Evolutionary conservation across 2,797 vertebrate species (phyloP).

Genomic region (Serranus cabrilla): DNA sequence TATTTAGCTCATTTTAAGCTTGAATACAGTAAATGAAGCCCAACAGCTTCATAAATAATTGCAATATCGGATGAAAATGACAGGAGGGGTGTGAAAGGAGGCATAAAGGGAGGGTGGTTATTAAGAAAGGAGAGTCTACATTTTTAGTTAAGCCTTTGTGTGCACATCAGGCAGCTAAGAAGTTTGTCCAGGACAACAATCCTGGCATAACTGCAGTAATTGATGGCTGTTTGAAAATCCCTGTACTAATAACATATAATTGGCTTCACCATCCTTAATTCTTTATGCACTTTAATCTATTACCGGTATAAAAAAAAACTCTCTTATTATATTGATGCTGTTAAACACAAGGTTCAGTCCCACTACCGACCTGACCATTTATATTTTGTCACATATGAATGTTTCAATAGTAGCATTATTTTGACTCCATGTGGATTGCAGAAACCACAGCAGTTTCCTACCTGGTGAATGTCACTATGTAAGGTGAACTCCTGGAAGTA

Average conservation of each 20-base stretch:
- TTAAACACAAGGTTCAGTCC: background rate
- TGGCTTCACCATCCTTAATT: background rate
- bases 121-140: background rate
- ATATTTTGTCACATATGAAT: background rate
- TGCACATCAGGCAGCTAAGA: too few species aligned
- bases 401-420: background rate
- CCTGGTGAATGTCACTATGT: constrained; percentile 87
- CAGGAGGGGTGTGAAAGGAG: too few species aligned
- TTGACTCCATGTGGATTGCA: background rate
- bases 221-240: background rate
- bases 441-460: constrained; percentile 33
- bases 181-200: background rate
- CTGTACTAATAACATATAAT: background rate
- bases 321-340: too few species aligned
- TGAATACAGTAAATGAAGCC: background rate
- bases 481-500: constrained; percentile 86
- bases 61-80: background rate
- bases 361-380: background rate
- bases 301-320: background rate
- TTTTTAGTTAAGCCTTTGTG: background rate
- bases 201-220: background rate
- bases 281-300: background rate
- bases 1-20: background rate
- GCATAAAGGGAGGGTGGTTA: background rate
- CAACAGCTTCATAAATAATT: constrained; percentile 1